Conservation (phyloP, 1,140 invertebrate species). For the Magallana angulata region DNA sequence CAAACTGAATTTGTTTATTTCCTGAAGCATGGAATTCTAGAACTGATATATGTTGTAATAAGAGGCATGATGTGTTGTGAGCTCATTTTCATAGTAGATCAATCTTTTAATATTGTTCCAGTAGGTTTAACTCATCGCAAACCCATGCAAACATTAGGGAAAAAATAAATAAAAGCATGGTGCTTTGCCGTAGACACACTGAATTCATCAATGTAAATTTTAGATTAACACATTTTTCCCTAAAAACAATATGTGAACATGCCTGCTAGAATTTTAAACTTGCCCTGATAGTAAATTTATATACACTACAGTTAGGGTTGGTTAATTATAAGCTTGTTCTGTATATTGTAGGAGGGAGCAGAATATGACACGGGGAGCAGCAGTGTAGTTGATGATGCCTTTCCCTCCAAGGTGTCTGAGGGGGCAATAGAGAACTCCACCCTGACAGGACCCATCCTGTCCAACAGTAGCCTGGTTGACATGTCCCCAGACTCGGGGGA, state of each 20-base stretch:
- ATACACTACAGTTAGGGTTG: not conserved
- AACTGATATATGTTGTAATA: too few species aligned
- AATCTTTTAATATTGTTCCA: too few species aligned
- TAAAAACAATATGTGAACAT: not conserved
- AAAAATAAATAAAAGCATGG: not conserved
- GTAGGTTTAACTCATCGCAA: not conserved
- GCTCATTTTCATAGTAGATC: too few species aligned
- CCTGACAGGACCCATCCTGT: constrained; percentile 37
- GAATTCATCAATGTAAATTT: not conserved
- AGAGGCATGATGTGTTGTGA: too few species aligned
- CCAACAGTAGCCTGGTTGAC: constrained; percentile 23
- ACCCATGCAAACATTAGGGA: not conserved
- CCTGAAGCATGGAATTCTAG: too few species aligned
- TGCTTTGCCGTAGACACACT: not conserved
- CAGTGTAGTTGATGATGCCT: constrained; percentile 65
- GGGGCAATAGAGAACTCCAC: constrained; percentile 50
- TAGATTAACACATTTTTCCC: not conserved
- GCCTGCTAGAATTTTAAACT: not conserved
- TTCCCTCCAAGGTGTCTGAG: constrained; percentile 70
- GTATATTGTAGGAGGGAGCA: constrained; percentile 67
- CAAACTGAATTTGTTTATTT: too few species aligned
- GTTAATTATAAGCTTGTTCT: not conserved
- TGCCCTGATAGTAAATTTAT: not conserved
- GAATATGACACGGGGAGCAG: constrained; percentile 67
- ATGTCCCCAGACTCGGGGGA: constrained; percentile 38